Percentiles rank a stretch among this genome's conserved stretches.
phyloP scores from a whole-genome alignment of 1,140 invertebrate genomes.

The Holotrichia oblita region DNA sequence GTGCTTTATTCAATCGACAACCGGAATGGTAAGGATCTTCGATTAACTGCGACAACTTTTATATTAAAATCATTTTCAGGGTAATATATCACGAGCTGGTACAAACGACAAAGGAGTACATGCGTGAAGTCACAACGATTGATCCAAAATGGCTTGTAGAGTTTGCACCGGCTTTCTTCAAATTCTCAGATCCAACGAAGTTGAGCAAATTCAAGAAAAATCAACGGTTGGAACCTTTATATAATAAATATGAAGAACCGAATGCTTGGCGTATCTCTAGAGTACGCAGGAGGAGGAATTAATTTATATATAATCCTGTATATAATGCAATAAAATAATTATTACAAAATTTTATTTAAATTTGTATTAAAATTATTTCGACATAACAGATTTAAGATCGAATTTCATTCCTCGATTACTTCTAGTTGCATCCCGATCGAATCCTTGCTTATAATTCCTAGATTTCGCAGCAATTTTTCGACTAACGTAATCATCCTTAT shows the following conservation, averaged over 20 bases:
- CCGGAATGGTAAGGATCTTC: conserved; percentile 87
- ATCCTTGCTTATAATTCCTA: background rate
- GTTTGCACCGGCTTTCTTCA: conserved; percentile 99
- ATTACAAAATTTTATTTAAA: conserved; percentile 7
- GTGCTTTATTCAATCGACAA: conserved; percentile 96
- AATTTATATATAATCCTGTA: conserved; percentile 55
- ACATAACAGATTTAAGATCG: conserved; percentile 34
- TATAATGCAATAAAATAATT: background rate
- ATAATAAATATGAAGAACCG: conserved; percentile 99
- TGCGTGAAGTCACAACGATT: conserved; percentile 98
- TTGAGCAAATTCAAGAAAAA: conserved; percentile 99
- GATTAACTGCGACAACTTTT: conserved; percentile 38
- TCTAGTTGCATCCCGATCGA: background rate
- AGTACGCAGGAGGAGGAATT: conserved; percentile 89
- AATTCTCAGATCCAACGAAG: conserved; percentile 99
- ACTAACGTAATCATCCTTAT: background rate
- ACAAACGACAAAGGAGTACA: conserved; percentile 99
- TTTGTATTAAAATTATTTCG: background rate
- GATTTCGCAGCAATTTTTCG: background rate
- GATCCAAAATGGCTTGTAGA: conserved; percentile 99
- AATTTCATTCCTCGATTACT: conserved; percentile 38
- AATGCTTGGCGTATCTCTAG: conserved; percentile 99
- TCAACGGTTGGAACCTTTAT: conserved; percentile 96
- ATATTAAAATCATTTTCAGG: conserved; percentile 67
- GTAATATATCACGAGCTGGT: conserved; percentile 99